Base-by-base conservation (phyloP, 1,140 invertebrate species). In the Orchestia grillus region DNA sequence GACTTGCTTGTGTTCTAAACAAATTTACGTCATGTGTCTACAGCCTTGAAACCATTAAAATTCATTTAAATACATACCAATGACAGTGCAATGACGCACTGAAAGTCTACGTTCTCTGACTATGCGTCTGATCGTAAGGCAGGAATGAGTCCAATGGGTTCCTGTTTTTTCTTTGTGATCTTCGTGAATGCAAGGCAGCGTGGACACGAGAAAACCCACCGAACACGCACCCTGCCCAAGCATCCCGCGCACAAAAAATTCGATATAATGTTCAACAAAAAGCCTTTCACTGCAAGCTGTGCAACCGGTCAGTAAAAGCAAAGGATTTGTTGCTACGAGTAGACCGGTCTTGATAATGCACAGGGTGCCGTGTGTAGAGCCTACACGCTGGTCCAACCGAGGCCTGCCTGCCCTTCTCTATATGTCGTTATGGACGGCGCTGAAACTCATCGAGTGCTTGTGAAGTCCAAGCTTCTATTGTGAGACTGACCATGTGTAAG, bases 241-340 rank as follows among this genome's bases (percentile, higher is more conserved):
- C 62, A 90, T 90, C 43, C 4, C 43, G 42, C 43, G 4, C 88
- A 41, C 43, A 90, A 90, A 90, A 90, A 90, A 90, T 90, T 41
- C 88, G n/a, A 90, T 90, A 90, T 90, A 42, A 90, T 90, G 43
- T 44, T 44, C 41, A 90, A 90, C 88, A 90, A 90, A 90, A 90
- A 90, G 43, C 88, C 88, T 90, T 90, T 90, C 88, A 90, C 36
- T 42, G 88, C 88, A 90, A 42, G 43, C 88, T 44, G 88, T 11
- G 43, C 41, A 90, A 90, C 88, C 88, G 88, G 88, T 90, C 88
- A 90, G 88, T 44, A 90, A 90, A n/a, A 90, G 88, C 88, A 90
- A 90, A 44, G 88, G 88, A 90, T 90, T 90, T 90, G 88, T 90
- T 90, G 88, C 42, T 90, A 43, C n/a, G 88, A 41, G 28, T 28